These are phyloP conservation scores for Gadopsis marmoratus DNA, from an alignment of 2,797 vertebrate genomes.

Conservation along the genomic window DNA sequence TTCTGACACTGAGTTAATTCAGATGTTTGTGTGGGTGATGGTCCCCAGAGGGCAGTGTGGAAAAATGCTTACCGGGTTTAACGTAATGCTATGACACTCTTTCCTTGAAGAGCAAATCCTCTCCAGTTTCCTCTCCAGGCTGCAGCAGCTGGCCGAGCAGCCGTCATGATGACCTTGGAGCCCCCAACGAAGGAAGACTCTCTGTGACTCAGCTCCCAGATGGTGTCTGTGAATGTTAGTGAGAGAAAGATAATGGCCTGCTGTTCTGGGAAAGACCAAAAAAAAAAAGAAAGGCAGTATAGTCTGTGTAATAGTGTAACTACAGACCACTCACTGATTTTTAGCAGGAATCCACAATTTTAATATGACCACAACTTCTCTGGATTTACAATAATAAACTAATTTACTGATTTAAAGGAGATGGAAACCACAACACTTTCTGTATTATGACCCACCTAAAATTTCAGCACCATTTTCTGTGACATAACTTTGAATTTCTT, in stretches of 20 bases:
- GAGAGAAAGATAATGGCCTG: slow-evolving; percentile 29
- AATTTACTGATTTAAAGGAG: slow-evolving; percentile 8
- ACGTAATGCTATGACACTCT: slow-evolving; percentile 61
- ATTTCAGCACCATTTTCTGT: not conserved
- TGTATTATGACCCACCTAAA: not conserved
- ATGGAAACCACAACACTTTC: not conserved
- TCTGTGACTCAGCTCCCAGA: slow-evolving; percentile 74
- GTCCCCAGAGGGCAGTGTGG: slow-evolving; percentile 35
- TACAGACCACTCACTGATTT: slow-evolving; percentile 29
- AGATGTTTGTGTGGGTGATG: slow-evolving; percentile 52
- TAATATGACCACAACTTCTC: slow-evolving; percentile 16
- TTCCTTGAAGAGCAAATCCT: slow-evolving; percentile 59
- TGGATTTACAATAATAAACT: slow-evolving; percentile 8
- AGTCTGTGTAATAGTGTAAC: slow-evolving; percentile 13
- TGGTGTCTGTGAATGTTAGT: slow-evolving; percentile 56
- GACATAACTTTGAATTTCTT: not conserved
- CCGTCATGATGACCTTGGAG: slow-evolving; percentile 59
- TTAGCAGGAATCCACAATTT: slow-evolving; percentile 3
- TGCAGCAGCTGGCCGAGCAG: slow-evolving; percentile 62
- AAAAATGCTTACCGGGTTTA: slow-evolving; percentile 50
- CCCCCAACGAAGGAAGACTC: slow-evolving; percentile 53
- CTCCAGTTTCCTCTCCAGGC: slow-evolving; percentile 46
- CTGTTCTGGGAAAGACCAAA: slow-evolving; percentile 62
- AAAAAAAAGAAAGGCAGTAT: not conserved
- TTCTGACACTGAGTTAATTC: slow-evolving; percentile 37